phyloP scores from a whole-genome alignment of 2,888 invertebrate genomes.

The Anthophora plumipes region DNA sequence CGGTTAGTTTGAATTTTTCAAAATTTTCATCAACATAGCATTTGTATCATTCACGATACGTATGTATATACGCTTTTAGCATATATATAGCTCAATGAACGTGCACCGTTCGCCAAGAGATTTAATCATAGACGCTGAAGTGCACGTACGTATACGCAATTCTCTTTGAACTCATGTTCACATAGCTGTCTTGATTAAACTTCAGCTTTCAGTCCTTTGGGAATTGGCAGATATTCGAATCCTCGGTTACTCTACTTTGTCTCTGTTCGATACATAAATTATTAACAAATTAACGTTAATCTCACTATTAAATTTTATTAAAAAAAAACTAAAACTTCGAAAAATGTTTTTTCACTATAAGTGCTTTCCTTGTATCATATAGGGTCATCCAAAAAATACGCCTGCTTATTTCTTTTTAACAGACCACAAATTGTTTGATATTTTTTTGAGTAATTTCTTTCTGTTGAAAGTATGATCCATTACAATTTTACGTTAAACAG shows the following conservation, averaged over 20 bases:
- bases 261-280: background rate
- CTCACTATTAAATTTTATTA: too few relatives aligned
- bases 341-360: too few relatives aligned
- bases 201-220: background rate
- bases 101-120: constrained; percentile 16
- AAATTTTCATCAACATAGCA: background rate
- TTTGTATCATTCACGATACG: background rate
- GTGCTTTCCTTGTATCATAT: too few relatives aligned
- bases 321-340: too few relatives aligned
- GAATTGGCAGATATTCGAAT: constrained; percentile 9
- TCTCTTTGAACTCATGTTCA: constrained; percentile 49
- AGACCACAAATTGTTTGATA: too few relatives aligned
- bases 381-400: too few relatives aligned
- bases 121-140: constrained; percentile 46
- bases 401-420: too few relatives aligned
- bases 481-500: too few relatives aligned
- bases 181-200: constrained; percentile 33
- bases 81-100: background rate
- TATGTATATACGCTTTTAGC: background rate
- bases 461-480: too few relatives aligned
- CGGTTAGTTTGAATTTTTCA: background rate
- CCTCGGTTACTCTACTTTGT: background rate
- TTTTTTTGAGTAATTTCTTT: too few relatives aligned
- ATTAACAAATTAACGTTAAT: too few relatives aligned
- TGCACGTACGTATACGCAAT: constrained; percentile 18